Evolutionary conservation across 53 echinoderm and acorn worm species (phyloP), one percentile per base, ranked within the genome.

Genomic region (Crossaster papposus): DNA sequence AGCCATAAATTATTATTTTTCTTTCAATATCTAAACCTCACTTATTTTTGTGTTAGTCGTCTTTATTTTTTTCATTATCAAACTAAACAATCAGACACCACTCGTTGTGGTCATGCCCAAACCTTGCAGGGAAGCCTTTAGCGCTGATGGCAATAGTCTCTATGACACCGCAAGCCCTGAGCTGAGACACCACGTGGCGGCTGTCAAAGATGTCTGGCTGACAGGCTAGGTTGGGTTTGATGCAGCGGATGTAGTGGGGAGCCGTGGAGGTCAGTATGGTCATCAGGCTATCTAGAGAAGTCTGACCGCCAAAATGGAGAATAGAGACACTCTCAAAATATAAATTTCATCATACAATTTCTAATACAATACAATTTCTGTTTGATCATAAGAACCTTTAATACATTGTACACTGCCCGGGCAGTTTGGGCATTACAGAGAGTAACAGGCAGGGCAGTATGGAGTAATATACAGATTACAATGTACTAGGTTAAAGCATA

Each of bases 151-250:
- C 90, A 32, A 97, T 80, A 2, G 97, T 97, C 89, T 95, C 97
- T 83, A 97, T 77, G 54, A 97, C 97, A 58, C 97, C 97, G 81
- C 97, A 97, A 36, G 97, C 97, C 53, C 85, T 95, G 51, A 97
- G 91, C 89, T 97, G 97, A 72, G 80, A 91, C 54, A 92, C 92
- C 17, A 97, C 94, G 71, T 93, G 94, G 36, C 77, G 29, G 36
- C 84, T 86, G 81, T 97, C 93, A 83, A 97, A 97, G 64, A 81
- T 63, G 71, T 85, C 91, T 17, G 92, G 94, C 54, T 64, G 86
- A 63, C 97, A 95, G 44, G 84, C 90, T 15, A 54, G 26, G 71
- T 93, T 97, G 34, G 97, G 95, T 70, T 97, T 95, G 89, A 95
- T 97, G 82, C 88, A 97, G 94, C 92, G 94, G 90, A 80, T 94